These are phyloP conservation scores for Sinocyclocheilus maitianheensis DNA, from an alignment of 2,113 vertebrate genomes.

Conservation along the genomic window DNA sequence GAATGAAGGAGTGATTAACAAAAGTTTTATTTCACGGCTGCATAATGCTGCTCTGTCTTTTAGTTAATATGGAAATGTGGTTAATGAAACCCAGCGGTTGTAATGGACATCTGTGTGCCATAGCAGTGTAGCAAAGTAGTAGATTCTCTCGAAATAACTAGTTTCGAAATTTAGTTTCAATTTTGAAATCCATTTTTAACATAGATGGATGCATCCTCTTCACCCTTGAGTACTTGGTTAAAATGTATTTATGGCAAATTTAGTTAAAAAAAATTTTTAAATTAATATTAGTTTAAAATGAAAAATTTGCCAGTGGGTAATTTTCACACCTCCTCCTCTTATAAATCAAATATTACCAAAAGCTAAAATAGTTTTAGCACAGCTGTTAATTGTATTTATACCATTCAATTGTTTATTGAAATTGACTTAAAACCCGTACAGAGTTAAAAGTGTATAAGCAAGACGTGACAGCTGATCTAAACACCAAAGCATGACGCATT, in stretches of 20 bases:
- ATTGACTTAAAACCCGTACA: background rate
- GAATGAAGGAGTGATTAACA: too few relatives aligned
- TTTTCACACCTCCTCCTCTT: background rate
- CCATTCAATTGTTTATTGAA: background rate
- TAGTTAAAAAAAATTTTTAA: too few relatives aligned
- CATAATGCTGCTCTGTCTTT: background rate
- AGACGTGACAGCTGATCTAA: background rate
- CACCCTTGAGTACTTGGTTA: too few relatives aligned
- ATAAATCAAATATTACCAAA: background rate
- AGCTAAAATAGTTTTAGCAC: too few relatives aligned
- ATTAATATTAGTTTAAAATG: too few relatives aligned
- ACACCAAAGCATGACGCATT: slow-evolving; percentile 21
- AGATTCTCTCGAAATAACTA: background rate
- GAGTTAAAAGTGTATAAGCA: background rate
- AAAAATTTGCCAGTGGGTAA: background rate
- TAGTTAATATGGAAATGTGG: slow-evolving; percentile 22
- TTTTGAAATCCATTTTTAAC: too few relatives aligned
- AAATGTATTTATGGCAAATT: too few relatives aligned
- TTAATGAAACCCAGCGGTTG: background rate
- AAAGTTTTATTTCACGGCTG: background rate
- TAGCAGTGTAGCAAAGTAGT: background rate
- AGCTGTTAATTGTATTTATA: background rate
- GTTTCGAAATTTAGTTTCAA: too few relatives aligned
- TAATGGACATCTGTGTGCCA: background rate
- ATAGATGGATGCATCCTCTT: too few relatives aligned